Conservation (phyloP, 1,140 invertebrate species). For the Brachionus calyciflorus region DNA sequence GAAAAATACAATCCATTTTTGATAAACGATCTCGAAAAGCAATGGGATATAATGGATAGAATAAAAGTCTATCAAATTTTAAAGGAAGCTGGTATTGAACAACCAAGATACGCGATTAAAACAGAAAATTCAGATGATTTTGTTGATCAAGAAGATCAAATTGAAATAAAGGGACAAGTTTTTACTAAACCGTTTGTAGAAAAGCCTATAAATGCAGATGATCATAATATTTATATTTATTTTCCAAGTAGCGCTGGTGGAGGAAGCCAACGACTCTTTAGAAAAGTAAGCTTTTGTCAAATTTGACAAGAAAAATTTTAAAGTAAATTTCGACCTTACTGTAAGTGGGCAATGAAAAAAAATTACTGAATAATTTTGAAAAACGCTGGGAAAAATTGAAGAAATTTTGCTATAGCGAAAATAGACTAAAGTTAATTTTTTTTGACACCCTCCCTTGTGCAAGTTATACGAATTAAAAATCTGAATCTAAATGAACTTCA, state of each 20-base stretch:
- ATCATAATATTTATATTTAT: constrained; percentile 99
- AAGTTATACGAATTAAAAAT: no score
- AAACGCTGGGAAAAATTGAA: no score
- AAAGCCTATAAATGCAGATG: constrained; percentile 94
- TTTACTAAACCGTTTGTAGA: constrained; percentile 99
- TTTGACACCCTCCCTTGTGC: no score
- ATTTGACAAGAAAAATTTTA: no score
- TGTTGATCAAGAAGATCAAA: constrained; percentile 94
- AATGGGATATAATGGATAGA: constrained; percentile 85
- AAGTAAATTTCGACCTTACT: no score
- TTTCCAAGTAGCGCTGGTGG: constrained; percentile 95
- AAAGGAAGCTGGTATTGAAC: constrained; percentile 88
- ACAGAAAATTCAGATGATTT: constrained; percentile 74
- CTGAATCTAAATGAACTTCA: no score
- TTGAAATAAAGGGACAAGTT: constrained; percentile 84
- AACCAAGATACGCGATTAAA: constrained; percentile 92
- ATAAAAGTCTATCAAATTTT: constrained; percentile 75
- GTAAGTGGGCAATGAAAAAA: no score
- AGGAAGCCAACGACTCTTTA: constrained; percentile 90
- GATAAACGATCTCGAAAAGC: constrained; percentile 96
- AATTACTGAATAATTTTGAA: no score
- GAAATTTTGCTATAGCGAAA: no score
- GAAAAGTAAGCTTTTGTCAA: constrained; percentile 67
- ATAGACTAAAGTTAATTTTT: no score
- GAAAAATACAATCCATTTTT: constrained; percentile 89